These are phyloP conservation scores for Aphyosemion australe DNA, from an alignment of 2,113 vertebrate genomes.

Conservation along the genomic window DNA sequence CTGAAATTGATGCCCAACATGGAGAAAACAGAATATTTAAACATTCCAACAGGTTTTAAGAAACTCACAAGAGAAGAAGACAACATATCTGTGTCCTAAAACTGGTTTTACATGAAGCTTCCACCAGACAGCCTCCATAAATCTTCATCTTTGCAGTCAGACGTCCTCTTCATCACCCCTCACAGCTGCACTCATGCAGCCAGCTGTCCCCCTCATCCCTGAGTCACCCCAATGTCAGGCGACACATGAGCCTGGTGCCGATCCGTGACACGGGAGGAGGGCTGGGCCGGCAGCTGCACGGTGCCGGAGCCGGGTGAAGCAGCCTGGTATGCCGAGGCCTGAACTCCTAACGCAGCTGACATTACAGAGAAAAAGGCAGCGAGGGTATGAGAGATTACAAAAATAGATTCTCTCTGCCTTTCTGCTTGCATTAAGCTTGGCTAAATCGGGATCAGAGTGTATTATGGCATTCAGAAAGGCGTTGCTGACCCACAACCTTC, in stretches of 20 bases:
- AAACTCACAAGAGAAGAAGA: too few species aligned
- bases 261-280: slow-evolving; percentile 55
- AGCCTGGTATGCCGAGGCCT: slow-evolving; percentile 65
- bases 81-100: too few species aligned
- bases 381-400: slow-evolving; percentile 55
- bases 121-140: slow-evolving; percentile 7
- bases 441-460: slow-evolving; percentile 70
- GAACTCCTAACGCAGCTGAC: slow-evolving; percentile 75
- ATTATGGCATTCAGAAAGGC: slow-evolving; percentile 45
- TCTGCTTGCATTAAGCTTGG: slow-evolving; percentile 59
- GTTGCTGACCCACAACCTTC: slow-evolving; percentile 56
- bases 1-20: too few species aligned
- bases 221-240: slow-evolving; percentile 51
- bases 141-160: slow-evolving; percentile 42
- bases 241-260: slow-evolving; percentile 62
- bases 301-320: slow-evolving; percentile 58
- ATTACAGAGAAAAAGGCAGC: slow-evolving; percentile 42
- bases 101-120: background rate
- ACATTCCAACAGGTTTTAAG: too few species aligned
- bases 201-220: slow-evolving; percentile 61
- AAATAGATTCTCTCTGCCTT: slow-evolving; percentile 65
- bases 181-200: slow-evolving; percentile 65
- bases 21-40: too few species aligned
- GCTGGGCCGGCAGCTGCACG: slow-evolving; percentile 73
- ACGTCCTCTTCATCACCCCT: slow-evolving; percentile 41